These are phyloP conservation scores for Stegodyphus mimosarum DNA, from an alignment of 1,140 invertebrate genomes.

Conservation along the genomic window DNA sequence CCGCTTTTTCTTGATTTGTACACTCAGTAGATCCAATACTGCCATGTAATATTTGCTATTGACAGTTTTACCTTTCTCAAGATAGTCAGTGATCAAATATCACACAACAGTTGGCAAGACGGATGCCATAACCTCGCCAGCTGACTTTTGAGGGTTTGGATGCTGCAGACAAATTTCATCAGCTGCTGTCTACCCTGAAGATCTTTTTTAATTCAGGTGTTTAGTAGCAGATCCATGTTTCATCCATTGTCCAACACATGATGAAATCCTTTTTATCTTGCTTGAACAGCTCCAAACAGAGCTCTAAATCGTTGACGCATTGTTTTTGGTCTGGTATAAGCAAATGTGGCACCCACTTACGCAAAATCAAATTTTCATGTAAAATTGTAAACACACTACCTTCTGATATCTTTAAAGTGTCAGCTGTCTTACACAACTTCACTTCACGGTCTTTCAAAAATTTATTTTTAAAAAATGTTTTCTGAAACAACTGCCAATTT, in stretches of 20 bases:
- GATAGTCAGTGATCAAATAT: conserved; percentile 15
- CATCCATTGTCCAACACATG: conserved; percentile 1
- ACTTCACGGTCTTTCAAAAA: conserved; percentile 15
- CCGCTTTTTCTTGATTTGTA: conserved; percentile 19
- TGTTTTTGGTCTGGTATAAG: conserved; percentile 9
- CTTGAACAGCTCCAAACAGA: conserved; percentile 22
- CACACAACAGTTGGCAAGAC: background rate
- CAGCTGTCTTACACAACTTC: conserved; percentile 23
- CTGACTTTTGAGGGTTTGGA: background rate
- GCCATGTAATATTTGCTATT: conserved; percentile 18
- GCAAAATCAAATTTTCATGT: conserved; percentile 5
- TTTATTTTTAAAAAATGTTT: no score
- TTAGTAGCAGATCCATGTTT: background rate
- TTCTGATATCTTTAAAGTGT: conserved; percentile 37
- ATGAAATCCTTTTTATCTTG: background rate
- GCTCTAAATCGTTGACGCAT: conserved; percentile 13
- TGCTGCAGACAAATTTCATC: background rate
- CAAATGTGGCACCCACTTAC: background rate
- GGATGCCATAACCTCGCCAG: conserved; percentile 2
- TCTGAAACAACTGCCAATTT: no score
- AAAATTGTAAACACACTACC: conserved; percentile 30
- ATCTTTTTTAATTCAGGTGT: no score
- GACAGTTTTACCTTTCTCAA: conserved; percentile 10
- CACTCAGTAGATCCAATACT: conserved; percentile 13
- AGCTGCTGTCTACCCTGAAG: background rate